phyloP scores from a whole-genome alignment of 2,888 invertebrate species.

The Dicyrtoma fusca region DNA sequence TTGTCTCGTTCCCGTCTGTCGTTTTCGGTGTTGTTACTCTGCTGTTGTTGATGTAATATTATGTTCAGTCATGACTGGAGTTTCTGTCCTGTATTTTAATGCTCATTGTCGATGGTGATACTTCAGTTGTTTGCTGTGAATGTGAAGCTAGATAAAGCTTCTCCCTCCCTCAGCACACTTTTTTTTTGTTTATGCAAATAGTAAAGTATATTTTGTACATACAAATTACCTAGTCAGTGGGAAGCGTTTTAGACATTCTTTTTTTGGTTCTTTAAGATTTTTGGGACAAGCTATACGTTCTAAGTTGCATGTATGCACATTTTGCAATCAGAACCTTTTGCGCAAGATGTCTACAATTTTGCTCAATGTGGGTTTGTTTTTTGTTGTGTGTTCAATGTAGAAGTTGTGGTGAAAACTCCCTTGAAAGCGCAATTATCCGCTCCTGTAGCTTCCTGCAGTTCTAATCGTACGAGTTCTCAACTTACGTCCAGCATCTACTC shows the following conservation, averaged over 20 bases:
- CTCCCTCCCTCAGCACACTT: too few species aligned
- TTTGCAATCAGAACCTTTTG: conserved; percentile 13
- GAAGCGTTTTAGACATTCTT: too few species aligned
- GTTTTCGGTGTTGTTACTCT: conserved; percentile 18
- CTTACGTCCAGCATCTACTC: conserved; percentile 28
- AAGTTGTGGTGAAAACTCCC: conserved; percentile 54
- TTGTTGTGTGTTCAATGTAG: conserved; percentile 39
- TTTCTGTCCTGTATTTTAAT: too few species aligned
- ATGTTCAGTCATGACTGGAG: too few species aligned
- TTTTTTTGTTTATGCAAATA: too few species aligned
- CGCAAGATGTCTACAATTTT: not conserved
- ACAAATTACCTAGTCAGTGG: too few species aligned
- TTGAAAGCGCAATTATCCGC: conserved; percentile 55
- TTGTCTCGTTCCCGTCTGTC: conserved; percentile 7
- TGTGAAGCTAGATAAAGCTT: too few species aligned
- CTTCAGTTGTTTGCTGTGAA: too few species aligned
- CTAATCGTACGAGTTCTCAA: conserved; percentile 44
- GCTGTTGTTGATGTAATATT: too few species aligned
- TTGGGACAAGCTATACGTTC: not conserved
- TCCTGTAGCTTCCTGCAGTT: conserved; percentile 53
- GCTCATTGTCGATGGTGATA: too few species aligned
- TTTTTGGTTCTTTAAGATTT: not conserved
- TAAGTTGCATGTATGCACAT: conserved; percentile 4
- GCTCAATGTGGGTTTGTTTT: conserved; percentile 16
- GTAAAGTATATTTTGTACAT: too few species aligned